A percentile compares a stretch with the other conserved stretches of the same genome.
These are phyloP conservation scores for Nomada fucata DNA, from an alignment of 2,888 invertebrate genomes.

Conservation along the genomic window DNA sequence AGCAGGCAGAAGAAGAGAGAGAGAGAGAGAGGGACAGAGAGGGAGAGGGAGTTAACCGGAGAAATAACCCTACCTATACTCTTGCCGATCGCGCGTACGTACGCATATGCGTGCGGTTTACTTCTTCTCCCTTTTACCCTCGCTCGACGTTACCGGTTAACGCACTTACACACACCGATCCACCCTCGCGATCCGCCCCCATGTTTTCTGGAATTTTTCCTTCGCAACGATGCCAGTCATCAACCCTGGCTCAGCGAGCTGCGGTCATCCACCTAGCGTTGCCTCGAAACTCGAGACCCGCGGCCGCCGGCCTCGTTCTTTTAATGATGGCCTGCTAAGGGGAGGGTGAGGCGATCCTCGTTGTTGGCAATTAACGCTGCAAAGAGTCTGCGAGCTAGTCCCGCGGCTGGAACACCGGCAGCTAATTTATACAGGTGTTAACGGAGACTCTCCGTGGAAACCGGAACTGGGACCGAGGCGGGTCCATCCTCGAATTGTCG, in stretches of 20 bases:
- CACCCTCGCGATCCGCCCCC: constrained; percentile 59
- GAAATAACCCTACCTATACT: constrained; percentile 63
- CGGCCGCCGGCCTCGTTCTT: constrained; percentile 66
- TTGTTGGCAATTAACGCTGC: constrained; percentile 65
- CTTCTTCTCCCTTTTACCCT: constrained; percentile 41
- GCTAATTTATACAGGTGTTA: constrained; percentile 34
- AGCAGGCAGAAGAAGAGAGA: constrained; percentile 36
- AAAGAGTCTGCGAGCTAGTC: constrained; percentile 47
- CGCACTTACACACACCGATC: constrained; percentile 52
- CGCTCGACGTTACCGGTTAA: constrained; percentile 35
- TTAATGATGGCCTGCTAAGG: constrained; percentile 58
- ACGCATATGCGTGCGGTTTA: constrained; percentile 54
- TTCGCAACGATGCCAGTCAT: constrained; percentile 68
- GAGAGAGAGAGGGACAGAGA: constrained; percentile 13
- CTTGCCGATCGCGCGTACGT: constrained; percentile 57
- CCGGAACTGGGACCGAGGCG: neutral
- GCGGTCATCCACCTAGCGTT: constrained; percentile 70
- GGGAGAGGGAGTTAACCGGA: constrained; percentile 47
- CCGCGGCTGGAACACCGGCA: constrained; percentile 46
- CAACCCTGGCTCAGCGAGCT: constrained; percentile 66
- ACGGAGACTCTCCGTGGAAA: constrained; percentile 20
- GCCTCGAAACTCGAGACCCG: constrained; percentile 69
- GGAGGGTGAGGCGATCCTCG: constrained; percentile 49
- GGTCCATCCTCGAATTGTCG: too few relatives aligned
- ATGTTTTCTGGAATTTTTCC: constrained; percentile 72